Conservation (phyloP, 2,797 vertebrate genomes). For the Anabacerthia variegaticeps region DNA sequence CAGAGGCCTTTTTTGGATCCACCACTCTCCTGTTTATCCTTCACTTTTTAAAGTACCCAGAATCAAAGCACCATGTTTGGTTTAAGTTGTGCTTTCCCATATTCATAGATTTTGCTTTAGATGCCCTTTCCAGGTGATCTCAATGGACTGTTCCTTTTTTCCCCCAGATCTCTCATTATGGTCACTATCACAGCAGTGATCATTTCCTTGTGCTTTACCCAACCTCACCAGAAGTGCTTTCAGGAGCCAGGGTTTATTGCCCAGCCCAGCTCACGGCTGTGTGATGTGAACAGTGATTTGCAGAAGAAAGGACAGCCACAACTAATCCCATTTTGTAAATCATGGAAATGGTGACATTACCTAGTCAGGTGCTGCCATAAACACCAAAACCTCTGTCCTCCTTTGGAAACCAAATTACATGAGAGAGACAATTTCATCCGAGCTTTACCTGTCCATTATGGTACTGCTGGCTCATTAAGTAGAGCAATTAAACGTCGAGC, state of each 20-base stretch:
- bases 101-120: background rate
- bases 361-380: background rate
- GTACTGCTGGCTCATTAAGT: conserved; percentile 20
- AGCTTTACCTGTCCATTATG: conserved; percentile 54
- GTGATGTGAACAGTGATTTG: background rate
- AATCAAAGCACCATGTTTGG: background rate
- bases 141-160: background rate
- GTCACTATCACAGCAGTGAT: background rate
- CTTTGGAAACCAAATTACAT: background rate
- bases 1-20: background rate
- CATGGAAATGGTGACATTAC: background rate
- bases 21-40: background rate
- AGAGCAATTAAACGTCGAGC: conserved; percentile 63
- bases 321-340: conserved; percentile 5
- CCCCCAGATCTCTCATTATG: background rate
- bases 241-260: background rate
- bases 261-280: background rate
- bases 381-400: background rate
- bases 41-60: background rate
- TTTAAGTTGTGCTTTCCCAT: background rate
- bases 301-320: background rate
- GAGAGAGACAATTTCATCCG: conserved; percentile 5
- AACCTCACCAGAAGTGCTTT: background rate
- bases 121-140: background rate
- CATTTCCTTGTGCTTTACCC: background rate